These are phyloP conservation scores for Zaprionus gabonicus DNA, from an alignment of 1,140 invertebrate genomes.

Conservation along the genomic window DNA sequence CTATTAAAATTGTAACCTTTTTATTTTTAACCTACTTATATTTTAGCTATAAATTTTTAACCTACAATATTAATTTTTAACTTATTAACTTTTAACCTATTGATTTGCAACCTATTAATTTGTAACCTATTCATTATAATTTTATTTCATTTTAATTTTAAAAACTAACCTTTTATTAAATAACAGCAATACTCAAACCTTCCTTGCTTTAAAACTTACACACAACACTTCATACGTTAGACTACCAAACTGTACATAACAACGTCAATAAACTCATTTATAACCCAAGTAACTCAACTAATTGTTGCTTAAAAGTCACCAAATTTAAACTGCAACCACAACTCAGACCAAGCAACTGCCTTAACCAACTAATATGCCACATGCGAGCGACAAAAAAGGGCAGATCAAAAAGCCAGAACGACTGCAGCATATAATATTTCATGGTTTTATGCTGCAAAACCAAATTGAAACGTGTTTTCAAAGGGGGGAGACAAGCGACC, in stretches of 20 bases:
- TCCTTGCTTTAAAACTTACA: not conserved
- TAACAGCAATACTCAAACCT: too few species aligned
- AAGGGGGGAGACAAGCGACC: not conserved
- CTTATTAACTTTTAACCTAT: too few species aligned
- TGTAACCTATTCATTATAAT: too few species aligned
- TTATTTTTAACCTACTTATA: too few species aligned
- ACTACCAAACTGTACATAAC: not conserved
- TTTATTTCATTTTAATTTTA: not conserved
- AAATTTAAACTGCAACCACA: not conserved
- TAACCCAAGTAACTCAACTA: not conserved
- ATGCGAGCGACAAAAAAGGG: not conserved
- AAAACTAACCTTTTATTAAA: not conserved
- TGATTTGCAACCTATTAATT: too few species aligned
- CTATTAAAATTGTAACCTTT: too few species aligned
- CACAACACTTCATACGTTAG: not conserved
- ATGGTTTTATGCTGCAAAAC: conserved; percentile 32
- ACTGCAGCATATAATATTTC: conserved; percentile 45
- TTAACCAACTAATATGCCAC: conserved; percentile 5
- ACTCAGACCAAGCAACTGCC: not conserved
- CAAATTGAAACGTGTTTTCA: conserved; percentile 29
- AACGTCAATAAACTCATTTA: not conserved
- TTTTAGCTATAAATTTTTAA: too few species aligned
- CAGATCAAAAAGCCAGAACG: conserved; percentile 52
- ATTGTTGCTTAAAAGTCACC: not conserved
- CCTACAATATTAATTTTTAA: too few species aligned